Conservation (phyloP, 2,888 invertebrate genomes). For the Notocelia uddmanniana region DNA sequence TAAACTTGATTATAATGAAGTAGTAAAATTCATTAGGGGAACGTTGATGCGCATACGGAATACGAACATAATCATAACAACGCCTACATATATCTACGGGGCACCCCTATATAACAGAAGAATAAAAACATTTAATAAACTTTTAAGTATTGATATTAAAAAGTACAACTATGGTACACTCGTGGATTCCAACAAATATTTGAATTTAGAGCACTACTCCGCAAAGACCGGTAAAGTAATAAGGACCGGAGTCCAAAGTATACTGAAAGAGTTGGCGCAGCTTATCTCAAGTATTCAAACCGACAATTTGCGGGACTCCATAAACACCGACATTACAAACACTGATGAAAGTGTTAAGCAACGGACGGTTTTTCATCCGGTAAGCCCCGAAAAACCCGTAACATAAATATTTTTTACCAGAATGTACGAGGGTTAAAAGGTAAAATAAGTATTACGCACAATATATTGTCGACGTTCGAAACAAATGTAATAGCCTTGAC, state of each 20-base stretch:
- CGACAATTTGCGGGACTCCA: neutral
- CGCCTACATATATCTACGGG: neutral
- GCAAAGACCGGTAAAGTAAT: neutral
- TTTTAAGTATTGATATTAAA: neutral
- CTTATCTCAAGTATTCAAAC: neutral
- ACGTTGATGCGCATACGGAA: neutral
- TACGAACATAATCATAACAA: neutral
- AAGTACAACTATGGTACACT: neutral
- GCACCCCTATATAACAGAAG: neutral
- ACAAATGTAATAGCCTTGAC: too few relatives aligned
- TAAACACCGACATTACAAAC: too few relatives aligned
- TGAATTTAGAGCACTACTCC: neutral
- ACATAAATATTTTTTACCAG: too few relatives aligned
- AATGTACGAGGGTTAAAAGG: too few relatives aligned
- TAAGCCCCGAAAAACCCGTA: too few relatives aligned
- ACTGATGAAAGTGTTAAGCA: too few relatives aligned
- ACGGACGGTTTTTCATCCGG: too few relatives aligned
- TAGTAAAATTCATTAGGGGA: neutral
- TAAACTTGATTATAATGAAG: neutral
- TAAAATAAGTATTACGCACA: too few relatives aligned
- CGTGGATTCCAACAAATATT: neutral
- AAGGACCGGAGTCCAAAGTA: neutral
- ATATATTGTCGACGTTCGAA: too few relatives aligned
- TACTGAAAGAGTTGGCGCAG: neutral
- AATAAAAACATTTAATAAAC: neutral